Percentiles rank a stretch among this genome's conserved stretches.
These are phyloP conservation scores for Epicauta chinensis DNA, from an alignment of 1,140 invertebrate species.

Conservation along the genomic window DNA sequence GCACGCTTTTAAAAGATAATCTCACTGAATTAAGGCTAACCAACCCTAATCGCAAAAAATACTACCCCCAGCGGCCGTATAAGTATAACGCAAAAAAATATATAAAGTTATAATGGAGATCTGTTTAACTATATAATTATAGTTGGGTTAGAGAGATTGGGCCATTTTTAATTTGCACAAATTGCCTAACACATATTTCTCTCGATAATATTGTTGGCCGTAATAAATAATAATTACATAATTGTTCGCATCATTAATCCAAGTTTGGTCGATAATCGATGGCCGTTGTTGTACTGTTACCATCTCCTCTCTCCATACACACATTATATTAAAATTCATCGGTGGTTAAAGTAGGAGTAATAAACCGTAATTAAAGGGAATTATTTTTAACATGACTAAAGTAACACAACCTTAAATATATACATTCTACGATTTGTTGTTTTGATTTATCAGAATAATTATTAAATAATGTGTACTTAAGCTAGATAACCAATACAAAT, in stretches of 20 bases:
- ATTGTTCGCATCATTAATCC: slow-evolving; percentile 8
- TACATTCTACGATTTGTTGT: slow-evolving; percentile 40
- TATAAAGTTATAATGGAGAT: too few relatives aligned
- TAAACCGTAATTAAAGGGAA: slow-evolving; percentile 43
- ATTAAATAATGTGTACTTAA: slow-evolving; percentile 43
- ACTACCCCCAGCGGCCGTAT: too few relatives aligned
- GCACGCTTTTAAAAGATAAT: slow-evolving; percentile 10
- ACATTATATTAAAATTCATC: slow-evolving; percentile 21
- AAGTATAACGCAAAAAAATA: too few relatives aligned
- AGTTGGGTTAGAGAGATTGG: too few relatives aligned
- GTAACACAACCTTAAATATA: slow-evolving; percentile 32
- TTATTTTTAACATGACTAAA: slow-evolving; percentile 39
- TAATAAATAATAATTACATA: slow-evolving; percentile 17
- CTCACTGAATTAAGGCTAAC: neutral
- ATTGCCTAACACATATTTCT: too few relatives aligned
- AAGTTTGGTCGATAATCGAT: slow-evolving; percentile 15
- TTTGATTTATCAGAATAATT: slow-evolving; percentile 45
- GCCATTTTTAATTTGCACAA: too few relatives aligned
- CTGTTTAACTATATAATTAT: too few relatives aligned
- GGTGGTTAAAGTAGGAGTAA: slow-evolving; percentile 30
- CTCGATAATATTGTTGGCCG: neutral
- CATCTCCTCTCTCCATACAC: too few relatives aligned
- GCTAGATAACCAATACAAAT: slow-evolving; percentile 23
- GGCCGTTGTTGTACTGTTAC: slow-evolving; percentile 9
- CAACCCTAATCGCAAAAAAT: too few relatives aligned